Conservation (phyloP, 2,888 invertebrate genomes). For the Drosophila suboccidentalis region DNA sequence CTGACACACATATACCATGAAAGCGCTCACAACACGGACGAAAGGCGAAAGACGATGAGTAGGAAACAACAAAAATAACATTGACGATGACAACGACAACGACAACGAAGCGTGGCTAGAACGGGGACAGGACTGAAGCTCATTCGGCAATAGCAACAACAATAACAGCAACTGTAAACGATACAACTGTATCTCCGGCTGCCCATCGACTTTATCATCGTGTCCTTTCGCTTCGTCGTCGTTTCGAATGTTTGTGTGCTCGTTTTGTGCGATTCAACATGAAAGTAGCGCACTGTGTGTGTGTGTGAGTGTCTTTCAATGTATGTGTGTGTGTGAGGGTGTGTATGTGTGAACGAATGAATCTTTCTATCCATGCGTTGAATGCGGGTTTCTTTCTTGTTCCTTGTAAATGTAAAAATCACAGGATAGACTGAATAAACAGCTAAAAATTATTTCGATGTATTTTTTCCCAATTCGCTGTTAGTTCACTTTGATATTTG, state of each 20-base stretch:
- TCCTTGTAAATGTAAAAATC: slow-evolving; percentile 27
- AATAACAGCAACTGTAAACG: slow-evolving; percentile 31
- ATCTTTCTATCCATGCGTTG: slow-evolving; percentile 53
- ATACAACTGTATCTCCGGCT: slow-evolving; percentile 73
- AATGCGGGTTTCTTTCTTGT: slow-evolving; percentile 18
- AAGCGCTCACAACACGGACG: slow-evolving; percentile 49
- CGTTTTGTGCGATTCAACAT: slow-evolving; percentile 66
- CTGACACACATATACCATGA: slow-evolving; percentile 77
- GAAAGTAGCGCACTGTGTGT: slow-evolving; percentile 60
- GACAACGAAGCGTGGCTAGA: slow-evolving; percentile 59
- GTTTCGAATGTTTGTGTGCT: slow-evolving; percentile 59
- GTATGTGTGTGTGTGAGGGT: slow-evolving; percentile 12
- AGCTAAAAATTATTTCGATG: slow-evolving; percentile 1
- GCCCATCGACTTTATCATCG: slow-evolving; percentile 80
- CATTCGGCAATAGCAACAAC: slow-evolving; percentile 27
- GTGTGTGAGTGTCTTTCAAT: not conserved
- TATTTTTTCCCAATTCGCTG: not conserved
- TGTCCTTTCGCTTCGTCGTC: slow-evolving; percentile 59
- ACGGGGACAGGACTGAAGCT: slow-evolving; percentile 32
- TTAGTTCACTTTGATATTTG: not conserved
- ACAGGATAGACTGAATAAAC: slow-evolving; percentile 40
- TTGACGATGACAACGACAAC: slow-evolving; percentile 70
- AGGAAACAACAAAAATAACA: slow-evolving; percentile 80
- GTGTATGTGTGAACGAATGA: slow-evolving; percentile 41
- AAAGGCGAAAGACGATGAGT: slow-evolving; percentile 32